Conservation (phyloP, 2,888 invertebrate species). For the Drosophila tripunctata region DNA sequence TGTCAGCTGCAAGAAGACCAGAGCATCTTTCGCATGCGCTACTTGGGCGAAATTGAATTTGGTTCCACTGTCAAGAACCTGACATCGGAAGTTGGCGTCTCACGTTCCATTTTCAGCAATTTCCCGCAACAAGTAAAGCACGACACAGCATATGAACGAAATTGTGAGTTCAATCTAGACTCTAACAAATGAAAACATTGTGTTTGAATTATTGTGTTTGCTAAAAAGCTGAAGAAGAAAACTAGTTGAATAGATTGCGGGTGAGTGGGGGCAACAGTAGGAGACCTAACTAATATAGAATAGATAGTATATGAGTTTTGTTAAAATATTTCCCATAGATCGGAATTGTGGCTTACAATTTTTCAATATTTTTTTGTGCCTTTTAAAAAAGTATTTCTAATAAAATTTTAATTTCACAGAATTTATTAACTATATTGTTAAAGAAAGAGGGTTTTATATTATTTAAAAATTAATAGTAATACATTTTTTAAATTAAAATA, state of each 20-base stretch:
- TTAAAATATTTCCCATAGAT: no score
- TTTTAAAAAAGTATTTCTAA: no score
- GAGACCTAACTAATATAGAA: no score
- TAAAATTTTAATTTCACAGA: no score
- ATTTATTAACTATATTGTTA: no score
- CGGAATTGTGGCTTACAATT: no score
- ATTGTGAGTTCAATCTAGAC: constrained; percentile 77
- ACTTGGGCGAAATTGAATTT: constrained; percentile 84
- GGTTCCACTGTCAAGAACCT: constrained; percentile 84
- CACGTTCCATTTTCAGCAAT: constrained; percentile 84
- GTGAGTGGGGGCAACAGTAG: background rate
- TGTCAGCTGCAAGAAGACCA: constrained; percentile 84
- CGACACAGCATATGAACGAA: constrained; percentile 83
- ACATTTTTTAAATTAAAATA: no score
- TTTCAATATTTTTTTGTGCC: no score
- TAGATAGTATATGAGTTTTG: background rate
- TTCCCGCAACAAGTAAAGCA: constrained; percentile 84
- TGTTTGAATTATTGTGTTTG: constrained; percentile 3
- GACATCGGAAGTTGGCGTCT: constrained; percentile 83
- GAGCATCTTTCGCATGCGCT: constrained; percentile 84
- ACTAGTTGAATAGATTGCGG: background rate
- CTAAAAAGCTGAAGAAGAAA: background rate
- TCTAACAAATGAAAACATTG: constrained; percentile 12
- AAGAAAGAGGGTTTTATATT: no score
- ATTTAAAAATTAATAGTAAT: no score